Base-by-base conservation (phyloP, 2,888 invertebrate species). In the Electrophaes corylata region DNA sequence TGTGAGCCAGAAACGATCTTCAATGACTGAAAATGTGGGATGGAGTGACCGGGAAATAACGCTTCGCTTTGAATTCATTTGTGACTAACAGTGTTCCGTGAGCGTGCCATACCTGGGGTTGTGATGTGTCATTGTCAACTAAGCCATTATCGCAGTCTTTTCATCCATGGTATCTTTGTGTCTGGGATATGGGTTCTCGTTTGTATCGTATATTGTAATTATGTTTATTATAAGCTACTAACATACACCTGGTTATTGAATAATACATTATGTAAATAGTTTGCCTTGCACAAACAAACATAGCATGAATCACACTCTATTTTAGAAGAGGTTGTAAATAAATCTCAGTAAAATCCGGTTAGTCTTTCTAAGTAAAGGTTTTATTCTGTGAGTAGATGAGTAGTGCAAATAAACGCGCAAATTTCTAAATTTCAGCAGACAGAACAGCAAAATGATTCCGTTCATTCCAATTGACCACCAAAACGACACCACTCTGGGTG, bases 21-120 rank as follows among this genome's bases (percentile, higher is more conserved):
- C 64, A 51, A 44, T 51, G 35, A 57, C 46, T 57, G 56, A 60
- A 60, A 67, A 66, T 63, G 72, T 70, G 75, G 72, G 65, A 68
- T 63, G 61, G 71, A 76, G 79, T 78, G 78, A 72, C 70, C 71
- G 72, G 70, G 54, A 60, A 70, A 67, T 84, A 84, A 86, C 66
- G 87, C 87, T 86, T 86, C 62, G 86, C 86, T 84, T 78, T 69
- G 46, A 10, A 71, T 71, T 79, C 84, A 84, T 78, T 75, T 74
- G 76, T 84, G 61, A 77, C 76, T 86, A 84, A 85, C 82, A 26
- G 62, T 73, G 60, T 73, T 73, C 75, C 74, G 88, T 89, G 88
- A 89, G 89, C 90, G 89, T 67, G 67, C 64, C 64, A 62, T 67
- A 62, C 64, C 65, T 64, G 56, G 56, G 62, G 57, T 56, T 49